Base-by-base conservation (phyloP, 2,113 vertebrate species). In the Eurystomus gularis region DNA sequence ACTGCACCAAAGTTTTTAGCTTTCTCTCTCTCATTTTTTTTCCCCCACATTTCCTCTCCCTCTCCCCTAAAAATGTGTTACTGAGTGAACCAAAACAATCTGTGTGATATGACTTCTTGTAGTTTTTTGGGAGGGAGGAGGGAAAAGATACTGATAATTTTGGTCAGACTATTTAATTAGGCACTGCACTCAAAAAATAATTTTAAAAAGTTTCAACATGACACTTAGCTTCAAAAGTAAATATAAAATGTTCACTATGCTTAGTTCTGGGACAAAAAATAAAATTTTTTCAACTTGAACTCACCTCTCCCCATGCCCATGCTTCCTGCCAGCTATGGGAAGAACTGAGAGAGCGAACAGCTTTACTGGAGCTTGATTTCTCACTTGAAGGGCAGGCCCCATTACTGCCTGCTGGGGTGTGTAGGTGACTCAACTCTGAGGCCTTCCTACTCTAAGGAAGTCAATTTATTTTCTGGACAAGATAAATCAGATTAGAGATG, bases 401-500 rank as follows among this genome's bases (percentile, higher is more conserved):
- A 5, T 68, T 94, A 86, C 86, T 95, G 71, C 86, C 64, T 95
- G 91, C 92, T 92, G 68, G 80, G 68, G 88, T 93, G 82, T 90
- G 92, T 93, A 96, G 90, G 90, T 96, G 90, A 96, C 92, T 93
- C 52, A 46, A 17, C 64, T 90, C 60, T 40, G n/a, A 78, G 80
- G 29, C 82, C 83, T 95, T 93, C 88, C 76, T 83, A 51, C 86
- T 94, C 23, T 33, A 51, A 92, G 80, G 51, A 86, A 94, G 86
- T 94, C 13, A 62, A 75, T 95, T 92, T 94, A 37, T 94, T 96
- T 94, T 94, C 71, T 95, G 91, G 82, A 81, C 68, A 90, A 86
- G 83, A 75, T 90, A 90, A 88, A 95, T 93, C 86, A 90, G 86
- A 93, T 94, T 90, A 92, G 82, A 91, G 80, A 84, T 31, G 93